Percentiles rank a stretch among this genome's conserved stretches.
Conservation (phyloP, 1,140 invertebrate species). For the Zaprionus vittiger region DNA sequence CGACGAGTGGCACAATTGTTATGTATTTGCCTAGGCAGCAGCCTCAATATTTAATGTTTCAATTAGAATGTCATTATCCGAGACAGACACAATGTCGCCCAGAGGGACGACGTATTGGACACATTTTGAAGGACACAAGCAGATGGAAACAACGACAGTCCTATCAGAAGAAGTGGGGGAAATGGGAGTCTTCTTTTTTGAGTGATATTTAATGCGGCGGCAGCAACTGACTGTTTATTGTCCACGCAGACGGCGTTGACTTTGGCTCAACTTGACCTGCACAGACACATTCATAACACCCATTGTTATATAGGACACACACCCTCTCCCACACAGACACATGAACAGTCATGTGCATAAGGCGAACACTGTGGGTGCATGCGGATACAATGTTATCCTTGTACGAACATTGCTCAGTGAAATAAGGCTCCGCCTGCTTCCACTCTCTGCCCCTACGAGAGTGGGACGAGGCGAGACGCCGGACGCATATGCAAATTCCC, state of each 20-base stretch:
- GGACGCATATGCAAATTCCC: constrained; percentile 61
- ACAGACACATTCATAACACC: constrained; percentile 66
- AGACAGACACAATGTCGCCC: constrained; percentile 42
- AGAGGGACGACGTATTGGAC: constrained; percentile 19
- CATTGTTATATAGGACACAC: constrained; percentile 52
- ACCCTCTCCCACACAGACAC: constrained; percentile 10
- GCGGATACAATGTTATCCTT: constrained; percentile 57
- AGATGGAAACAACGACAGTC: not conserved
- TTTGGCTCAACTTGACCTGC: constrained; percentile 70
- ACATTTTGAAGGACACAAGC: constrained; percentile 58
- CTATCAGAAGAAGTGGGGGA: not conserved
- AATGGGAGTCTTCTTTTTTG: not conserved
- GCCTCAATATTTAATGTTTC: constrained; percentile 78
- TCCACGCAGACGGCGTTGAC: constrained; percentile 55
- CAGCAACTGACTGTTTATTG: constrained; percentile 66
- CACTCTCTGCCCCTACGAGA: not conserved
- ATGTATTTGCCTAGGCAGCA: constrained; percentile 36
- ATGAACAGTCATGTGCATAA: not conserved
- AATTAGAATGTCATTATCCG: constrained; percentile 76
- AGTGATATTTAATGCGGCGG: constrained; percentile 54
- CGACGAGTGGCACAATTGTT: constrained; percentile 9
- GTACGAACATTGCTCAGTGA: constrained; percentile 48
- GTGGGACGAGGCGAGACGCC: not conserved
- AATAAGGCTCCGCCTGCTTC: constrained; percentile 35
- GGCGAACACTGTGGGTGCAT: constrained; percentile 29